Evolutionary conservation across 2,113 vertebrate genomes (phyloP).

Genomic region (Athene cunicularia): DNA sequence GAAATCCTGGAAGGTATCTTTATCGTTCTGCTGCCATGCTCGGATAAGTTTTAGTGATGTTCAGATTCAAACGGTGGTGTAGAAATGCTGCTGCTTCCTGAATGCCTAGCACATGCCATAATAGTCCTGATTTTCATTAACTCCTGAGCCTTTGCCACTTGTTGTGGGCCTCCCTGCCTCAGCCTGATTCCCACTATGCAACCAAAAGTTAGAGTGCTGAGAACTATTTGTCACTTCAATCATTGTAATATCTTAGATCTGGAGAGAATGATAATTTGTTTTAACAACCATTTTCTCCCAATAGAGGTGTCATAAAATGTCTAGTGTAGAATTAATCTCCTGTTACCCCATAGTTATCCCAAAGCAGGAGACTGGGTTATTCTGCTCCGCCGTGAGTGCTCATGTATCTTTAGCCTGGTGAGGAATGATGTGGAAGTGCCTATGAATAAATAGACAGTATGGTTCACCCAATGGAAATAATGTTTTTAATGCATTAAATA

Average conservation of each 20-base stretch:
- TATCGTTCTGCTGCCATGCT: not conserved
- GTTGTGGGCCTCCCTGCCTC: not conserved
- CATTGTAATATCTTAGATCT: not conserved
- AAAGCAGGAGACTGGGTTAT: not conserved
- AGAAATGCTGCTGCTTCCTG: not conserved
- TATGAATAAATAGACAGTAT: not conserved
- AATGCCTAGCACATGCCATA: not conserved
- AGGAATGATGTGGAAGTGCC: not conserved
- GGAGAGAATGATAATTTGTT: not conserved
- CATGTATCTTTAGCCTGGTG: not conserved
- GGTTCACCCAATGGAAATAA: not conserved
- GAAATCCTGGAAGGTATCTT: slow-evolving; percentile 7
- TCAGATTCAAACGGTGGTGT: not conserved
- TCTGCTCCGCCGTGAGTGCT: not conserved
- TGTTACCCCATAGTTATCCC: not conserved
- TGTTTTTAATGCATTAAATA: not conserved
- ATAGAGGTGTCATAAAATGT: not conserved
- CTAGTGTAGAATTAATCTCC: not conserved
- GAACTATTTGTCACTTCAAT: not conserved
- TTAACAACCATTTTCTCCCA: not conserved
- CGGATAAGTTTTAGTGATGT: not conserved
- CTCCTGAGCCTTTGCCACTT: not conserved
- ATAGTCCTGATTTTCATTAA: not conserved
- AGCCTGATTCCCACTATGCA: not conserved
- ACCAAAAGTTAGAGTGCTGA: not conserved